Evolutionary conservation across 1,140 invertebrate species (phyloP).

Genomic region (Kradibia gibbosae): DNA sequence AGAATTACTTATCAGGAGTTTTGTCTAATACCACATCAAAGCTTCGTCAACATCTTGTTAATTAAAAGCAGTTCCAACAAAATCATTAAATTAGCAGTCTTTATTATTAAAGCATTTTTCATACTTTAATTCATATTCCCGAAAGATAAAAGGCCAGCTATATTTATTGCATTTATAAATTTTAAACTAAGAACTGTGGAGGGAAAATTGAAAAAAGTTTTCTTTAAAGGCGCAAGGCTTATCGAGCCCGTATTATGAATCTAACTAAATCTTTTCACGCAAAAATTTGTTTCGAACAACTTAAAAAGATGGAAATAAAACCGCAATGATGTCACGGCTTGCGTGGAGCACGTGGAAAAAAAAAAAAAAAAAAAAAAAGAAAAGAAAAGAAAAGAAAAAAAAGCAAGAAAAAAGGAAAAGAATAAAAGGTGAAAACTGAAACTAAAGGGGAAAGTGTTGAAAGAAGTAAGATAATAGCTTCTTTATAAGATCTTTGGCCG

Average conservation of each 20-base stretch:
- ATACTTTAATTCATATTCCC: not conserved
- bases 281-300: constrained; percentile 1
- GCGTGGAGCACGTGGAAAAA: not conserved
- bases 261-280: not conserved
- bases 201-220: too few relatives aligned
- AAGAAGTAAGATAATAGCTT: constrained; percentile 33
- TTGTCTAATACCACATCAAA: constrained; percentile 23
- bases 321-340: not conserved
- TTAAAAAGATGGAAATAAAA: constrained; percentile 5
- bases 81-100: not conserved
- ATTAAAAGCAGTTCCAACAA: not conserved
- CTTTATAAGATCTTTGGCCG: constrained; percentile 40
- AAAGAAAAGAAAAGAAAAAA: not conserved
- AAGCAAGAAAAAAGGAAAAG: not conserved
- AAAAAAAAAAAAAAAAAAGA: not conserved
- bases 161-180: not conserved
- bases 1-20: not conserved
- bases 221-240: not conserved
- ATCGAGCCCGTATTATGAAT: not conserved
- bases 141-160: too few relatives aligned
- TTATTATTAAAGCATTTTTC: not conserved
- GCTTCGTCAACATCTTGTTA: not conserved
- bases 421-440: constrained; percentile 7
- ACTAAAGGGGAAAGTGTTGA: constrained; percentile 28
- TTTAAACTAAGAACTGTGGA: not conserved